Percentiles rank a stretch among this genome's conserved stretches.
Evolutionary conservation across 2,113 vertebrate genomes (phyloP).

Genomic region (Philantomba maxwellii): DNA sequence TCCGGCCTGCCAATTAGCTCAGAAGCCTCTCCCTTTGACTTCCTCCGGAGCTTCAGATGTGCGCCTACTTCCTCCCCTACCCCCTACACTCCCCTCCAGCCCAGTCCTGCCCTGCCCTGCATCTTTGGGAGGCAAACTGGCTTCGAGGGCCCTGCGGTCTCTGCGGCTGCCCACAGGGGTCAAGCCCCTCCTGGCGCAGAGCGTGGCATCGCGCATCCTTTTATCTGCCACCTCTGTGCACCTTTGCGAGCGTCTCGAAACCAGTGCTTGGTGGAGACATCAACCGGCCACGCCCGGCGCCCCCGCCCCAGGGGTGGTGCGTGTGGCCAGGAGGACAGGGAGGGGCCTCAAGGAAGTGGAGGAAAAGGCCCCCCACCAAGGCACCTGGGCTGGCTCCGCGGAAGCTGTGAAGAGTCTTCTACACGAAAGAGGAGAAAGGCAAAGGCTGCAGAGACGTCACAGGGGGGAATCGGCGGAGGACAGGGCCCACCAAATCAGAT

Average conservation of each 20-base stretch:
- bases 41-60: not conserved
- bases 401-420: not conserved
- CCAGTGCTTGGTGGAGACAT: not conserved
- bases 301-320: not conserved
- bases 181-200: not conserved
- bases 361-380: not conserved
- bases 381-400: not conserved
- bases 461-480: not conserved
- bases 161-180: not conserved
- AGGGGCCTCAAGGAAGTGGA: not conserved
- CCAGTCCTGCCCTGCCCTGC: not conserved
- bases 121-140: not conserved
- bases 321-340: not conserved
- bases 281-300: not conserved
- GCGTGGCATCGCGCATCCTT: not conserved
- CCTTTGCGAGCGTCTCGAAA: slow-evolving; percentile 36
- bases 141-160: not conserved
- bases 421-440: not conserved
- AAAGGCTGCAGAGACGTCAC: not conserved
- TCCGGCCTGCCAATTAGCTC: slow-evolving; percentile 16
- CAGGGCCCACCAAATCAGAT: no score
- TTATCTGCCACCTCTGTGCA: slow-evolving; percentile 23
- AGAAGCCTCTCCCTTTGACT: slow-evolving; percentile 36
- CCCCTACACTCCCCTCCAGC: not conserved
- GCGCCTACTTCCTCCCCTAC: not conserved